Evolutionary conservation across 1,140 invertebrate species (phyloP).

Genomic region (Sarcophaga peregrina): DNA sequence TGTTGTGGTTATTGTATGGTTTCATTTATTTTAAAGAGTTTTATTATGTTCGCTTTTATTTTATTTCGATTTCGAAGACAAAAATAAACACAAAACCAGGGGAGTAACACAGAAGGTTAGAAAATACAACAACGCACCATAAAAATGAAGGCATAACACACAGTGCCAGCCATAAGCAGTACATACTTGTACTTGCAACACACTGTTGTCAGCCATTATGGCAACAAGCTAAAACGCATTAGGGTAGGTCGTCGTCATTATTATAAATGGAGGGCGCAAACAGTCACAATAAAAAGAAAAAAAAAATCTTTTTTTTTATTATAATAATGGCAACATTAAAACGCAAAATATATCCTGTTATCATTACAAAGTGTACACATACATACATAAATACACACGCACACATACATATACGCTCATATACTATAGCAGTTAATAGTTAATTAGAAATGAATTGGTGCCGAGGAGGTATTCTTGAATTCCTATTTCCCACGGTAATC

Average conservation of each 20-base stretch:
- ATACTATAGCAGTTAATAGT: too few relatives aligned
- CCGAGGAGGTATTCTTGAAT: too few relatives aligned
- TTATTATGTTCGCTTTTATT: conserved; percentile 36
- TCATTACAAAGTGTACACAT: neutral
- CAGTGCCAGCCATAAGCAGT: too few relatives aligned
- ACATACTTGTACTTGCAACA: too few relatives aligned
- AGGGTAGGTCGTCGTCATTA: conserved; percentile 32
- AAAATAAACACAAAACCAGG: conserved; percentile 19
- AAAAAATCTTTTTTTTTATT: neutral
- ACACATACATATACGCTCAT: neutral
- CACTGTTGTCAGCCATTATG: conserved; percentile 30
- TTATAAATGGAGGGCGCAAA: conserved; percentile 29
- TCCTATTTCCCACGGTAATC: too few relatives aligned
- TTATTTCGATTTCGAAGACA: neutral
- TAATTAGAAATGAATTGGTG: too few relatives aligned
- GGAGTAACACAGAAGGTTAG: neutral
- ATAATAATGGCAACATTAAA: conserved; percentile 22
- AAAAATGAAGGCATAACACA: conserved; percentile 26
- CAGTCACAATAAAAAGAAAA: neutral
- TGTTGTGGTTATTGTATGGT: conserved; percentile 30
- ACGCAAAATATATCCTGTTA: conserved; percentile 24
- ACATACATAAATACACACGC: neutral
- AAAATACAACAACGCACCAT: conserved; percentile 23
- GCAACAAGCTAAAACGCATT: conserved; percentile 41
- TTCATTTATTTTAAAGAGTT: conserved; percentile 41